These are phyloP conservation scores for Agonopterix alstromeriana DNA, from an alignment of 2,888 invertebrate genomes.

Conservation along the genomic window DNA sequence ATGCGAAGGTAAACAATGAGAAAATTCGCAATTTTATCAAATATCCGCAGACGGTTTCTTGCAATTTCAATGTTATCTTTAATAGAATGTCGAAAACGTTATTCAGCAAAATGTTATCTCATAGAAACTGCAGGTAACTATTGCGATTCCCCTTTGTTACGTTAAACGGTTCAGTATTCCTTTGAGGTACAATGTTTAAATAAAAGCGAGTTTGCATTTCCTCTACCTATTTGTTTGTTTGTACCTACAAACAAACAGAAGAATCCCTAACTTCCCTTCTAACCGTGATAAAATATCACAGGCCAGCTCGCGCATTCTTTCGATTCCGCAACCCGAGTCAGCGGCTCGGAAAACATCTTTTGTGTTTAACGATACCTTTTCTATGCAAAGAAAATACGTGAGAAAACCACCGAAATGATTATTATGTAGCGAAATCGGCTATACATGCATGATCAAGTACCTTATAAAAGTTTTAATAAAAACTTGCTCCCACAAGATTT, in stretches of 20 bases:
- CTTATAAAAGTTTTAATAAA: slow-evolving; percentile 59
- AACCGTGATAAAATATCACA: slow-evolving; percentile 62
- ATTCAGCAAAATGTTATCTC: slow-evolving; percentile 3
- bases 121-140: slow-evolving; percentile 24
- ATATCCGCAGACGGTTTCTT: no score
- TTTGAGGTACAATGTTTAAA: slow-evolving; percentile 52
- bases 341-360: slow-evolving; percentile 57
- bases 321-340: slow-evolving; percentile 42
- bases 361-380: slow-evolving; percentile 36
- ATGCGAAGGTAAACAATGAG: no score
- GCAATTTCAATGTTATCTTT: no score
- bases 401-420: slow-evolving; percentile 9
- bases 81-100: slow-evolving; percentile 16
- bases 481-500: slow-evolving; percentile 52
- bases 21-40: no score
- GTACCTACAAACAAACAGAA: slow-evolving; percentile 57
- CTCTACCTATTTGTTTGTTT: slow-evolving; percentile 57
- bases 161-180: slow-evolving; percentile 44
- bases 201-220: slow-evolving; percentile 63
- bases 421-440: slow-evolving; percentile 2
- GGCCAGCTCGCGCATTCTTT: slow-evolving; percentile 55
- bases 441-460: slow-evolving; percentile 26
- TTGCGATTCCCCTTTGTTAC: slow-evolving; percentile 36
- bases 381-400: neutral
- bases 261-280: slow-evolving; percentile 55